A percentile compares a stretch with the other conserved stretches of the same genome.
Evolutionary conservation across 1,140 invertebrate genomes (phyloP).

Genomic region (Drosophila nebulosa): DNA sequence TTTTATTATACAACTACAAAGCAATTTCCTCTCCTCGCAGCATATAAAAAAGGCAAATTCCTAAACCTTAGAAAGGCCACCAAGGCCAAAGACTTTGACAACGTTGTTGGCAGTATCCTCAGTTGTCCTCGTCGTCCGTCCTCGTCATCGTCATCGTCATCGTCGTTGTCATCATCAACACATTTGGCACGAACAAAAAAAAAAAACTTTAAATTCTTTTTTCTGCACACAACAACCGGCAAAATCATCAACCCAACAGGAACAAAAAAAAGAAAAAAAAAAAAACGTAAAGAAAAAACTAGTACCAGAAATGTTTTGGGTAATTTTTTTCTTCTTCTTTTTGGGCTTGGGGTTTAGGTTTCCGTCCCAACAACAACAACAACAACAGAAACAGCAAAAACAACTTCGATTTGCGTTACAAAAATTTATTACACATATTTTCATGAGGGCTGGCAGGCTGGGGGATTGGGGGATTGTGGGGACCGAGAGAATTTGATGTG

Average conservation of each 20-base stretch:
- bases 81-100: slow-evolving; percentile 38
- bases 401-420: slow-evolving; percentile 47
- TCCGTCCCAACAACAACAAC: too few species aligned
- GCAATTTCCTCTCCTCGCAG: slow-evolving; percentile 29
- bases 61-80: slow-evolving; percentile 8
- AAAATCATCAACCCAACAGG: slow-evolving; percentile 27
- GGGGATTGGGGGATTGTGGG: not conserved
- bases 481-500: slow-evolving; percentile 16
- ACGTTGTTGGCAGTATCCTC: not conserved
- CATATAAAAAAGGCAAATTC: slow-evolving; percentile 24
- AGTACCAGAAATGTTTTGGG: slow-evolving; percentile 1
- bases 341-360: not conserved
- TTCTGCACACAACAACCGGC: not conserved
- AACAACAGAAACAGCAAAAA: not conserved
- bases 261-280: slow-evolving; percentile 1
- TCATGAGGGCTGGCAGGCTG: not conserved
- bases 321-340: not conserved
- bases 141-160: not conserved
- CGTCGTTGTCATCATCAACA: slow-evolving; percentile 22
- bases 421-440: slow-evolving; percentile 60
- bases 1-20: slow-evolving; percentile 40
- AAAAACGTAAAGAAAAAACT: not conserved
- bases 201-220: slow-evolving; percentile 37
- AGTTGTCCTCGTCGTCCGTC: not conserved
- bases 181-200: slow-evolving; percentile 48